Conservation (phyloP, 2,797 vertebrate genomes). For the Esox lucius region DNA sequence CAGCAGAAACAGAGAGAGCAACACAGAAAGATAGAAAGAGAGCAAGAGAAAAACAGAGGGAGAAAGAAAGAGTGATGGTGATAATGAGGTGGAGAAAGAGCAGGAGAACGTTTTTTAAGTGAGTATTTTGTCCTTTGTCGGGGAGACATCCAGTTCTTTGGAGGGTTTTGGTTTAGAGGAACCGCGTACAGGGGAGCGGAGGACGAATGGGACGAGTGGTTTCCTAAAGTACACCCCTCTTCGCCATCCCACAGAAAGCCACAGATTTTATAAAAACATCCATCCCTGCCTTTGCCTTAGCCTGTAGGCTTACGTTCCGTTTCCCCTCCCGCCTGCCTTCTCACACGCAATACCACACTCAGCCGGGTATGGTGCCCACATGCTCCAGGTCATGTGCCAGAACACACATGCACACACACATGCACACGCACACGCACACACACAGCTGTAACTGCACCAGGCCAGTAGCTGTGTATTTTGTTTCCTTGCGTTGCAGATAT, state of each 20-base stretch:
- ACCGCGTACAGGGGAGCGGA: slow-evolving; percentile 52
- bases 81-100: not conserved
- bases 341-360: slow-evolving; percentile 40
- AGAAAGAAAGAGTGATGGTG: not conserved
- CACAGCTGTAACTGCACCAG: slow-evolving; percentile 3
- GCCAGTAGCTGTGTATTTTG: not conserved
- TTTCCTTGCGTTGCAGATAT: not conserved
- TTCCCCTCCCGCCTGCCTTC: not conserved
- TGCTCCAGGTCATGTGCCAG: slow-evolving; percentile 31
- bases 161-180: too few species aligned
- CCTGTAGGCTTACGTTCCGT: slow-evolving; percentile 19
- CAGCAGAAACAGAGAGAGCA: not conserved
- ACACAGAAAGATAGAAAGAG: not conserved
- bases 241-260: slow-evolving; percentile 57
- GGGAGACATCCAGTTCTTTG: too few species aligned
- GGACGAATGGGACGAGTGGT: slow-evolving; percentile 63
- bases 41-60: not conserved
- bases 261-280: slow-evolving; percentile 63
- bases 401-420: not conserved
- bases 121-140: too few species aligned
- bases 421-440: not conserved
- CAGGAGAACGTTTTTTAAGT: not conserved
- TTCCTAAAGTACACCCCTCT: not conserved
- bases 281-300: slow-evolving; percentile 50
- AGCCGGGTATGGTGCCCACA: slow-evolving; percentile 59